These are phyloP conservation scores for Pelvicachromis taeniatus DNA, from an alignment of 2,113 vertebrate genomes.

Conservation along the genomic window DNA sequence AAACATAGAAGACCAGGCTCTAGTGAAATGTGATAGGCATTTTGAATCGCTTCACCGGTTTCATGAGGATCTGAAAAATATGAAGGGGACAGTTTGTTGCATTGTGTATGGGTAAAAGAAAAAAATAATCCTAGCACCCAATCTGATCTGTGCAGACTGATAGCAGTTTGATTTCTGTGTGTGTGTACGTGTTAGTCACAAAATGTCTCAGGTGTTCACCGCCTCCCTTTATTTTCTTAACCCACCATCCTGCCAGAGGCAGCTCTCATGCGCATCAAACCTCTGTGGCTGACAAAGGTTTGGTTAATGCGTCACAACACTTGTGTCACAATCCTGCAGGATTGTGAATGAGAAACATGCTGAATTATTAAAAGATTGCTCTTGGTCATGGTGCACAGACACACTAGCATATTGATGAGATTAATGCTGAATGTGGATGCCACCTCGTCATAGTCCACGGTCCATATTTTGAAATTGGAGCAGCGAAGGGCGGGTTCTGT, in stretches of 20 bases:
- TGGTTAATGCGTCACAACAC: background rate
- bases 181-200: background rate
- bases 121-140: background rate
- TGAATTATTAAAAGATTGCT: conserved; percentile 32
- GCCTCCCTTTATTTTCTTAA: background rate
- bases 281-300: background rate
- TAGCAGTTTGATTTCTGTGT: background rate
- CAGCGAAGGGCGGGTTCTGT: background rate
- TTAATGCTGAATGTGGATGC: background rate
- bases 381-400: background rate
- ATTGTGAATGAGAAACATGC: background rate
- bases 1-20: conserved; percentile 16
- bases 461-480: background rate
- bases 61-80: background rate
- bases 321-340: background rate
- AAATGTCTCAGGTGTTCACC: background rate
- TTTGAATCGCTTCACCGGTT: background rate
- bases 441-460: background rate
- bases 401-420: conserved; percentile 6
- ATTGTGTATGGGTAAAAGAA: background rate
- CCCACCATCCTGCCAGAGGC: background rate
- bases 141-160: background rate
- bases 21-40: conserved; percentile 12
- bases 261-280: background rate
- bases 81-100: background rate